Evolutionary conservation across 2,797 vertebrate genomes (phyloP).

Genomic region (Perodicticus potto): DNA sequence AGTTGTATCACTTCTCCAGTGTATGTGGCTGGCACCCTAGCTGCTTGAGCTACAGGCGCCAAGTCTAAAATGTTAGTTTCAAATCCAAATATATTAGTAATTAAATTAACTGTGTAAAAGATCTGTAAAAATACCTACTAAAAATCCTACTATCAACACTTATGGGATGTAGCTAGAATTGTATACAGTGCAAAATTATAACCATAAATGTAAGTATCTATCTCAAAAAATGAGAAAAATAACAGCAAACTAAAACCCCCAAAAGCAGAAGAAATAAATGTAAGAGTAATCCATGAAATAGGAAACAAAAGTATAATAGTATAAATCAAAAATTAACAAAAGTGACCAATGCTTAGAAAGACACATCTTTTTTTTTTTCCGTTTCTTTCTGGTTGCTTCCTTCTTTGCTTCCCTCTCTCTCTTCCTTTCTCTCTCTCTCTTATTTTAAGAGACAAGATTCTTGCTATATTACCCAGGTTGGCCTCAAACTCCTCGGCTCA

Average conservation of each 20-base stretch:
- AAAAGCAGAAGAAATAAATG: neutral
- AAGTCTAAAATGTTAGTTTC: neutral
- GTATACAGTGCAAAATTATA: neutral
- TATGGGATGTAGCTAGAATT: neutral
- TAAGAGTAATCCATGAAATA: neutral
- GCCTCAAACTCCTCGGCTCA: neutral
- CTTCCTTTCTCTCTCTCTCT: neutral
- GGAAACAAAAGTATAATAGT: conserved; percentile 2
- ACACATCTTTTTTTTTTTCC: neutral
- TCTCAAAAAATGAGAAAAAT: conserved; percentile 8
- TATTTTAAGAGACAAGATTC: neutral
- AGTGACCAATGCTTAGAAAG: neutral
- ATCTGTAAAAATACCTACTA: neutral
- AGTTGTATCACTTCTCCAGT: too few relatives aligned
- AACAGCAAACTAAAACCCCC: neutral
- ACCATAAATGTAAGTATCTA: conserved; percentile 16
- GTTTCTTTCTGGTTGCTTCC: neutral
- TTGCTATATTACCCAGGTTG: neutral
- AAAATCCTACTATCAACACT: neutral
- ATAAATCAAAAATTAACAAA: conserved; percentile 5
- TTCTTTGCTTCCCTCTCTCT: too few relatives aligned
- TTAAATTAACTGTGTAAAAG: neutral
- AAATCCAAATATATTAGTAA: conserved; percentile 14
- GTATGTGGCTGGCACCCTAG: too few relatives aligned
- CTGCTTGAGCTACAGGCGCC: too few relatives aligned